Evolutionary conservation across 2,113 vertebrate genomes (phyloP), one percentile per base, ranked within the genome.

Genomic region (Oophaga pumilio): DNA sequence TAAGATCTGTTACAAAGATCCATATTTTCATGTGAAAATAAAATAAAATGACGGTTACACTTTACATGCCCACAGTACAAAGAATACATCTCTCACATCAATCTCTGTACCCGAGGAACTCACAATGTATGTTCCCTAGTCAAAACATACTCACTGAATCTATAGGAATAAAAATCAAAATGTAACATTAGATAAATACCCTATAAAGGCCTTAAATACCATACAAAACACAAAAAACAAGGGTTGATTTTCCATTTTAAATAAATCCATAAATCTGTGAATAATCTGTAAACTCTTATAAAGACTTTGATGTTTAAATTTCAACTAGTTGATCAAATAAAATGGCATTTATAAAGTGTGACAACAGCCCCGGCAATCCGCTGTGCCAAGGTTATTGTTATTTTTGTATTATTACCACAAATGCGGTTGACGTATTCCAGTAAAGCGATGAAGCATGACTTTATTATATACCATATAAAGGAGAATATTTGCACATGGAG

Each of bases 401-500:
- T 73, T 73, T 73, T 49, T 73, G 33, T 49, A 73, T 43, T 43
- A 73, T 73, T 73, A 73, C 69, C 28, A 49, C 69, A 43, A 49
- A 73, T 49, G 17, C 69, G 15, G 69, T 33, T 73, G 69, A 73
- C 69, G 69, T 73, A 1, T 49, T 73, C 69, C 33, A 20, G 69
- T 20, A 18, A 43, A 73, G 33, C 69, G 17, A 49, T 73, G 69
- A 49, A 73, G 69, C 69, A 49, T 49, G 69, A 33, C 69, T 43
- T 73, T 73, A 49, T 73, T 73, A 43, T 73, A 73, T 73, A 43
- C 15, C 14, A 43, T 73, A 73, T 73, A 49, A 73, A 73, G 33
- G 10, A 43, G 49, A 20, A 73, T 43, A 43, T 73, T 73, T 73
- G 69, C 28, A 73, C 15, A 73, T 73, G 14, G 69, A 43, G 69